Evolutionary conservation across 2,888 invertebrate species (phyloP), one percentile per base, ranked within the genome.

Genomic region (Philhelius pedissequus): DNA sequence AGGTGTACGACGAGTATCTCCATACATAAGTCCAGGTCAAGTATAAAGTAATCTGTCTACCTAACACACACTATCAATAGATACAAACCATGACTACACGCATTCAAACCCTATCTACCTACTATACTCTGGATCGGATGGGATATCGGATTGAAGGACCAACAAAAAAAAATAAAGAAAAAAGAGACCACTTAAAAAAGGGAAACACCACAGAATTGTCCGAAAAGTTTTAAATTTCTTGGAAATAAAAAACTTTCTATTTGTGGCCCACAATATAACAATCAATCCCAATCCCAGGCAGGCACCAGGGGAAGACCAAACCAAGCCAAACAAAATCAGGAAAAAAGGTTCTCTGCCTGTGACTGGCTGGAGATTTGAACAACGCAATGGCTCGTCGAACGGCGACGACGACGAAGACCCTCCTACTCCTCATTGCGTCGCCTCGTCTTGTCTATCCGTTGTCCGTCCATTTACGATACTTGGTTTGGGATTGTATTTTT

Each of bases 221-320:
- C 83, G 87, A 79, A 89, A 90, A 90, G 91, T 90, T 90, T 90
- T 90, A 90, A 90, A 90, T 90, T 90, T 90, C 91, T 90, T 90
- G 88, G 90, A 90, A 90, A 90, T 90, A 89, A 90, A 90, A 78
- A 84, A 79, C 80, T 84, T 84, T 80, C 80, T 79, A 75, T 75
- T 75, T 76, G 77, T 71, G 66, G 70, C 74, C 69, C 71, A 77
- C 71, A 76, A 76, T 48, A 58, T 60, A 71, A 75, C 74, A 84
- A 80, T 70, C 74, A 69, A 25, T 48, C 45, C n/a, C n/a, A n/a
- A n/a, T n/a, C n/a, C n/a, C n/a, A n/a, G n/a, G n/a, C n/a, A n/a
- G n/a, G n/a, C n/a, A n/a, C n/a, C 50, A 40, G 40, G 56, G 64
- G 52, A 70, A 62, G 69, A 75, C 68, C 58, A 64, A 35, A 43